Evolutionary conservation across 2,797 vertebrate genomes (phyloP).

Genomic region (Malacoraja senta): DNA sequence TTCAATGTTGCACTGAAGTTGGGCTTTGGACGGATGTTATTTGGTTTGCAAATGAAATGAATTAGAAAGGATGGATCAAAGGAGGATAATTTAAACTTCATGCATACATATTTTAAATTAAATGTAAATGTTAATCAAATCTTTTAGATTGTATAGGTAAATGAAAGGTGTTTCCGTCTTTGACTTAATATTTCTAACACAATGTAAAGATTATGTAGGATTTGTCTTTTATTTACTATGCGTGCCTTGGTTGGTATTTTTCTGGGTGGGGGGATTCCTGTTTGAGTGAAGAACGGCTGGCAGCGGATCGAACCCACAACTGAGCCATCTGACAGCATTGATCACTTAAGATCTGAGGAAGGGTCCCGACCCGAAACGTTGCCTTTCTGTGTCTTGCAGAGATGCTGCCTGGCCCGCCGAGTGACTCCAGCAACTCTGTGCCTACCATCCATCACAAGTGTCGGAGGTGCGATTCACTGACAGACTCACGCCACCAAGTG

Average conservation of each 20-base stretch:
- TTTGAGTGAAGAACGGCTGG: no score
- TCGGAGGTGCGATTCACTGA: no score
- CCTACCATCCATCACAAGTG: no score
- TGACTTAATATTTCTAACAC: slow-evolving; percentile 3
- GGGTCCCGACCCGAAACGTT: no score
- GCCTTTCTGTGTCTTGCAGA: no score
- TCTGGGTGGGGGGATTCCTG: not conserved
- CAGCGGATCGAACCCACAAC: not conserved
- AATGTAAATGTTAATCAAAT: not conserved
- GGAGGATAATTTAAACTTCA: not conserved
- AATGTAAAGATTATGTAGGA: not conserved
- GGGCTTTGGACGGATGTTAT: not conserved
- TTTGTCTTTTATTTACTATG: not conserved
- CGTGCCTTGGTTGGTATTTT: no score
- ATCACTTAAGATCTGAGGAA: no score
- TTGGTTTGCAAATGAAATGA: not conserved
- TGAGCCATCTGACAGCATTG: not conserved
- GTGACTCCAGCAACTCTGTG: no score
- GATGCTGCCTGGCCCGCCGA: no score
- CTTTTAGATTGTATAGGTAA: not conserved
- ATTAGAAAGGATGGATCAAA: not conserved
- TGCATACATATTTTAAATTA: not conserved
- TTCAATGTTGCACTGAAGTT: not conserved
- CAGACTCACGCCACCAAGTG: not conserved
- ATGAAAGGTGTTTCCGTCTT: not conserved